Base-by-base conservation (phyloP, 2,113 vertebrate species). In the Nipponia nippon region DNA sequence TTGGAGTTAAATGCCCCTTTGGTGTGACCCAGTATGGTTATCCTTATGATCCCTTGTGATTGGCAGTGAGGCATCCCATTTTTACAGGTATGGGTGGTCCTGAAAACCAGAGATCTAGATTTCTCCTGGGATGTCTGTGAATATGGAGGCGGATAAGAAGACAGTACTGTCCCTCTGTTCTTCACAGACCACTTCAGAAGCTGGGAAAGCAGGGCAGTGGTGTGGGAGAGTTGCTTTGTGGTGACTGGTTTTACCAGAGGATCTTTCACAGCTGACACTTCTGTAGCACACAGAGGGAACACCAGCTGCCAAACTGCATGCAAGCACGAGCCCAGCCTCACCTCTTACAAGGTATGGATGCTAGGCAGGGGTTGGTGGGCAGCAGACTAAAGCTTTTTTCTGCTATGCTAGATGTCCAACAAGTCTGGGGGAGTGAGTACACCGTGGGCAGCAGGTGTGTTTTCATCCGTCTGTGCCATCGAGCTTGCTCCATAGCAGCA, bases 21-120 rank as follows among this genome's bases (percentile, higher is more conserved):
- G 12, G 6, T 40, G 50, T 65, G 13, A 38, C 13, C 10, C 44
- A 23, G 0, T 30, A 38, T 0, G 1, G 7, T 59, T 82, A 23
- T 49, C 27, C 6, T 44, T 66, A 42, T 16, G 20, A 20, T 40
- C 36, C 9, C 42, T 29, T 65, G 38, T 77, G n/a, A 34, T 18
- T 83, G n/a, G 22, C 47, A 65, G 44, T 21, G 20, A 67, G 14
- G 22, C 20, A 66, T 65, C 32, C 5, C 6, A 26, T 69, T 87
- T 72, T 73, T 46, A 69, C 13, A 72, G 44, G 6, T 10, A 23
- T 38, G 36, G 50, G 18, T 36, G 26, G 29, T 55, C 34, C 49
- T 66, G 79, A 82, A 78, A 94, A 58, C 3, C 22, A 82, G 86
- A 73, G 26, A 78, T 78, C 44, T 61, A 56, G 29, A 70, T 66